Base-by-base conservation (phyloP, 92 coral and sea anemone genomes). In the Paragorgia papillata region DNA sequence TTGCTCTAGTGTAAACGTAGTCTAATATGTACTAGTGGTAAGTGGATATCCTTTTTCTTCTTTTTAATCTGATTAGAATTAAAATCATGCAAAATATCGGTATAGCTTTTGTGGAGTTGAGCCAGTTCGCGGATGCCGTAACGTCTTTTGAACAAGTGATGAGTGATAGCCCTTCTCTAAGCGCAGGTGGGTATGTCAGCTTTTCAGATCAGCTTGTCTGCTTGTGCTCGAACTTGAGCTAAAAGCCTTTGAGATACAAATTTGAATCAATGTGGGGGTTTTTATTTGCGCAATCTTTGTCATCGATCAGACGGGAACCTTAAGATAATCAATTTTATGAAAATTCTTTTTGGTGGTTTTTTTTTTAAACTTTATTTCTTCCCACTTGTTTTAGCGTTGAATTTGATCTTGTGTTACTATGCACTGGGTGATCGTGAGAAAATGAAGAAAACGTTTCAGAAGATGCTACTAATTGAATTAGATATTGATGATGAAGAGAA, bases 371-470 rank as follows among this genome's bases (percentile, higher is more conserved):
- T n/a, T n/a, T n/a, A n/a, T n/a, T n/a, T n/a, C n/a, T n/a, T n/a
- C n/a, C n/a, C n/a, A 51, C 17, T 5, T 51, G 58, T 37, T 37
- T 0, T 62, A 90, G 97, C 92, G 0, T 80, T 91, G 79, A 95
- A 95, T 80, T 81, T 91, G 41, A 83, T 95, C n/a, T 70, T 95
- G 85, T 91, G 99, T 68, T 87, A 95, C 83, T 95, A 86, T 85
- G 99, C 97, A 19, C 80, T 95, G 79, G 90, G 89, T 25, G 99
- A 95, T 79, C 86, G 87, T 26, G 99, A 95, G 54, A 95, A 95
- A 84, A 95, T 95, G 99, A 95, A 95, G 81, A 95, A 95, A 80
- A 87, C 97, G 25, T 95, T 95, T 89, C 99, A 95, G 80, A 95
- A 95, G 62, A 80, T 95, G 67, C 37, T 95, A 20, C 79, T 86